phyloP scores from a whole-genome alignment of 2,113 vertebrate genomes.

The Tragelaphus buxtoni region DNA sequence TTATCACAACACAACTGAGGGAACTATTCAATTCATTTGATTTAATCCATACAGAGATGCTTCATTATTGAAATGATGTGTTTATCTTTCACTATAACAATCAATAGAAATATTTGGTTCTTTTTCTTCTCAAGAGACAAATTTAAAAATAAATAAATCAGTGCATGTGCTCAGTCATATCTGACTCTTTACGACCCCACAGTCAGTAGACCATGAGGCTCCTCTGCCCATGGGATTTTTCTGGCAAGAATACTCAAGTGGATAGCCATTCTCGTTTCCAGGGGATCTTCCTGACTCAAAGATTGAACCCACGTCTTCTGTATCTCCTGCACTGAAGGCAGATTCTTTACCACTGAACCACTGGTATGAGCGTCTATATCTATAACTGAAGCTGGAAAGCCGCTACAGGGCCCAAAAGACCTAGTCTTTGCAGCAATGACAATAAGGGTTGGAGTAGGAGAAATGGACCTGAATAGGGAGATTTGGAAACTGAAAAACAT shows the following conservation, averaged over 20 bases:
- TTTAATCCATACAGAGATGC: background rate
- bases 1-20: background rate
- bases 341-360: background rate
- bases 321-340: background rate
- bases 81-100: background rate
- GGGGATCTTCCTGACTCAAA: background rate
- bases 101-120: background rate
- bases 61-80: background rate
- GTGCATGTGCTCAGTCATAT: background rate
- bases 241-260: background rate
- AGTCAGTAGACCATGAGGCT: background rate
- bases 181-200: background rate
- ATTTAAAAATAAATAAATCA: background rate
- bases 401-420: background rate
- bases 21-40: background rate
- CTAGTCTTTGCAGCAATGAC: background rate
- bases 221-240: background rate
- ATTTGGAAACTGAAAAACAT: background rate
- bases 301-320: fast-evolving
- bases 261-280: background rate
- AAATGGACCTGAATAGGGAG: background rate
- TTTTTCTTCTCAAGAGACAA: background rate
- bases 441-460: background rate
- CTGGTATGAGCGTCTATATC: background rate
- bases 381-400: background rate